Evolutionary conservation across 2,113 vertebrate species (phyloP).

Genomic region (Electrona antarctica): DNA sequence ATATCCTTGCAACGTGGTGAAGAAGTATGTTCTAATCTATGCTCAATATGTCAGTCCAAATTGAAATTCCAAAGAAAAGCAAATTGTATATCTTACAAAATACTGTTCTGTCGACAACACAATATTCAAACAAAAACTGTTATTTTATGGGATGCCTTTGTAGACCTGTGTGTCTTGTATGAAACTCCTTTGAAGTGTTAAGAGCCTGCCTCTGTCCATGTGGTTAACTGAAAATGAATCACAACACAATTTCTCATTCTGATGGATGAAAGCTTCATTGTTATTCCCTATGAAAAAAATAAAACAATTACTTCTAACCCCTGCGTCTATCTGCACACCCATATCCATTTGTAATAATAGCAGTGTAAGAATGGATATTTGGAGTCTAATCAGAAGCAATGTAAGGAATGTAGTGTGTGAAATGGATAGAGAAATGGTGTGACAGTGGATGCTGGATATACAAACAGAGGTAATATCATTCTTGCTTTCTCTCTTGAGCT

Average conservation of each 20-base stretch:
- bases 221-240: slow-evolving; percentile 12
- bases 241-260: slow-evolving; percentile 20
- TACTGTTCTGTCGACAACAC: too few relatives aligned
- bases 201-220: too few relatives aligned
- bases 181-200: too few relatives aligned
- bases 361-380: slow-evolving; percentile 25
- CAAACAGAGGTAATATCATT: slow-evolving; percentile 36
- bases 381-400: slow-evolving; percentile 40
- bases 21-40: too few relatives aligned
- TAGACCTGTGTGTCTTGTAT: too few relatives aligned
- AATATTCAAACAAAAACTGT: too few relatives aligned
- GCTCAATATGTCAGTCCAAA: too few relatives aligned
- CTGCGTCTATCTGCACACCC: slow-evolving; percentile 12
- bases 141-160: too few relatives aligned
- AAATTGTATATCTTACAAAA: too few relatives aligned
- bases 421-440: slow-evolving; percentile 32
- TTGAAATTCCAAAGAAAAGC: too few relatives aligned
- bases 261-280: slow-evolving; percentile 26
- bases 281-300: slow-evolving; percentile 15
- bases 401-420: slow-evolving; percentile 27
- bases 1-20: neutral
- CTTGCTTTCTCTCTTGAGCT: neutral
- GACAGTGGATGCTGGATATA: slow-evolving; percentile 31
- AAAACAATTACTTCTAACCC: slow-evolving; percentile 31
- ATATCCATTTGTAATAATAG: slow-evolving; percentile 40